Percentiles rank a stretch among this genome's conserved stretches.
phyloP scores from a whole-genome alignment of 2,888 invertebrate species.

The Urechis unicinctus region DNA sequence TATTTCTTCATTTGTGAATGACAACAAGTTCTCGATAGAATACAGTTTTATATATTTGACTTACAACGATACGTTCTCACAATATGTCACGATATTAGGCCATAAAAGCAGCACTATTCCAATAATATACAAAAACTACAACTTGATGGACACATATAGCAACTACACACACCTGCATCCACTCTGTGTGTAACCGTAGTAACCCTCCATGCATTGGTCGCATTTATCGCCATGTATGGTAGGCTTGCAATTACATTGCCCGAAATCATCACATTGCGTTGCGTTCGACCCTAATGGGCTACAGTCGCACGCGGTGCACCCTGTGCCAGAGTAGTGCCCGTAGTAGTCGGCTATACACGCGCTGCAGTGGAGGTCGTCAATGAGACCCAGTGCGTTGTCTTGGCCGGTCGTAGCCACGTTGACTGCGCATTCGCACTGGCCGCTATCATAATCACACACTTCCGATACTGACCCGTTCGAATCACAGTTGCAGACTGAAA shows the following conservation, averaged over 20 bases:
- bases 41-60: no score
- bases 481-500: constrained; percentile 69
- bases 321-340: constrained; percentile 17
- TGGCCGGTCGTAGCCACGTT: constrained; percentile 28
- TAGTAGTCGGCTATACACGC: constrained; percentile 22
- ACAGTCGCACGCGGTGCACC: constrained; percentile 22
- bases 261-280: constrained; percentile 22
- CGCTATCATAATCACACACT: constrained; percentile 59
- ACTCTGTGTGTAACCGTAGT: constrained; percentile 64
- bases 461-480: constrained; percentile 57
- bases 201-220: constrained; percentile 46
- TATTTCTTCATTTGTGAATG: no score
- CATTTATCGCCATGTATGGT: constrained; percentile 46
- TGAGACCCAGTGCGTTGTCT: constrained; percentile 5
- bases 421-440: constrained; percentile 70
- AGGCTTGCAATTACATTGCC: constrained; percentile 42
- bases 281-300: constrained; percentile 12
- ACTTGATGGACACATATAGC: background rate
- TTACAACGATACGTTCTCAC: no score
- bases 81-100: no score
- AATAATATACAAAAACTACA: no score
- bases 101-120: no score
- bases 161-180: constrained; percentile 63
- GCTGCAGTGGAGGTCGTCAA: constrained; percentile 20
- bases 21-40: no score